Conservation (phyloP, 2,888 invertebrate species). For the Drosophila picticornis region DNA sequence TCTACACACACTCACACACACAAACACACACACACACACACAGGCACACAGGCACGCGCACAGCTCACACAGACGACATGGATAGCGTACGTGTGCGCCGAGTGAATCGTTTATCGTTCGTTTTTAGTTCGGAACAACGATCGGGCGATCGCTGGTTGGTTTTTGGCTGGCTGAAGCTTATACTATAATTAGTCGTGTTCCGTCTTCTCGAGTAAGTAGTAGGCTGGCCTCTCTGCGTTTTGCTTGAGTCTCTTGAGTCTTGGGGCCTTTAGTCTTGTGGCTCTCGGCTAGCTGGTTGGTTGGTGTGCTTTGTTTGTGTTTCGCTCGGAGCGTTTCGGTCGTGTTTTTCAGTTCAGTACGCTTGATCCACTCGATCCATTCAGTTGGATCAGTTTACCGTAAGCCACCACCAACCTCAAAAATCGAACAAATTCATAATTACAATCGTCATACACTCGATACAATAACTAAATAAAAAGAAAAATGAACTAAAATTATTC, state of each 20-base stretch:
- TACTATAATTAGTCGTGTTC: constrained; percentile 85
- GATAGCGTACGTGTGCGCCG: constrained; percentile 69
- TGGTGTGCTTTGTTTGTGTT: constrained; percentile 38
- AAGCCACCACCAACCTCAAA: constrained; percentile 51
- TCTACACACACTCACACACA: constrained; percentile 35
- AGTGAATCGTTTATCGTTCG: constrained; percentile 26
- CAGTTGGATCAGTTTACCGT: constrained; percentile 81
- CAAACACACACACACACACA: constrained; percentile 22
- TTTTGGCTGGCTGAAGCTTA: constrained; percentile 82
- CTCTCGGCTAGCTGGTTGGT: constrained; percentile 38
- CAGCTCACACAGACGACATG: constrained; percentile 58
- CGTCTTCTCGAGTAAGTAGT: constrained; percentile 85
- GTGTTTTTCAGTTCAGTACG: constrained; percentile 82
- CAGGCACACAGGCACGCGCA: constrained; percentile 15
- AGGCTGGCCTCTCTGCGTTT: constrained; percentile 71
- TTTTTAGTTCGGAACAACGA: constrained; percentile 14
- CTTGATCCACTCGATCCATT: constrained; percentile 83
- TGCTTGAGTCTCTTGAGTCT: constrained; percentile 14
- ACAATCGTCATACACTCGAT: neutral
- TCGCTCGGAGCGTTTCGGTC: constrained; percentile 72
- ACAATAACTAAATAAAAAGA: constrained; percentile 5
- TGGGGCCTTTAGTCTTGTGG: constrained; percentile 46
- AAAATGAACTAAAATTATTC: constrained; percentile 1
- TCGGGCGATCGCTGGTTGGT: constrained; percentile 51
- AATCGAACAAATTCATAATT: constrained; percentile 1